Base-by-base conservation (phyloP, 2,888 invertebrate genomes). In the Coenonympha arcania region DNA sequence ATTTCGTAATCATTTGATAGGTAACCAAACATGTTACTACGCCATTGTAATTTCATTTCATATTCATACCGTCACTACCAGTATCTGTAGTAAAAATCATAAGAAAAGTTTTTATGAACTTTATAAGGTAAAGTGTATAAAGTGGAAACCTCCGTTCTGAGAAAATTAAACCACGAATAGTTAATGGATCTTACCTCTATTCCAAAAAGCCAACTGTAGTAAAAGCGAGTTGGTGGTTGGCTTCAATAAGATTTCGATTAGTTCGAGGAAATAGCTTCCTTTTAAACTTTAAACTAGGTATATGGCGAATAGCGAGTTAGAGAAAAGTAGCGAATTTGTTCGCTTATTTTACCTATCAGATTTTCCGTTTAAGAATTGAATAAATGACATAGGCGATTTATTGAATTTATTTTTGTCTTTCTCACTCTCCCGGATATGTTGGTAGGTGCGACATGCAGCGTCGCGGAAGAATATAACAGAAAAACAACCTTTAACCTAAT, bases 111-210 rank as follows among this genome's bases (percentile, higher is more conserved):
- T 19, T 39, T 39, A 36, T 11, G 20, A 20, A 15, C 15, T 39
- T 4, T 39, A 24, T 15, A 24, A 22, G 24, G 39, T n/a, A 15
- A 39, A 24, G 11, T 20, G 6, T 22, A 39, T n/a, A 15, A 39
- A 24, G 11, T 20, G 6, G 39, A 39, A 43, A 31, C 43, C 15
- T 31, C 41, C 9, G 19, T n/a, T 11, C 15, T 6, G 22, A 15
- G 33, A 43, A 43, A 43, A 76, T 80, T 73, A 41, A 30, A 30
- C 67, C 64, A 64, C 76, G 71, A 79, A 76, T 80, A 79, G 78
- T 79, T 79, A 82, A 81, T 79, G 76, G 76, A 67, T 78, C 78
- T 79, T 78, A 79, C 81, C 79, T 79, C 67, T 73, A 81, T 80
- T 82, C 70, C 64, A 66, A 76, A 80, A 76, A 73, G 72, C 68